These are phyloP conservation scores for Augochlorella aurata DNA, from an alignment of 2,888 invertebrate species.

Conservation along the genomic window DNA sequence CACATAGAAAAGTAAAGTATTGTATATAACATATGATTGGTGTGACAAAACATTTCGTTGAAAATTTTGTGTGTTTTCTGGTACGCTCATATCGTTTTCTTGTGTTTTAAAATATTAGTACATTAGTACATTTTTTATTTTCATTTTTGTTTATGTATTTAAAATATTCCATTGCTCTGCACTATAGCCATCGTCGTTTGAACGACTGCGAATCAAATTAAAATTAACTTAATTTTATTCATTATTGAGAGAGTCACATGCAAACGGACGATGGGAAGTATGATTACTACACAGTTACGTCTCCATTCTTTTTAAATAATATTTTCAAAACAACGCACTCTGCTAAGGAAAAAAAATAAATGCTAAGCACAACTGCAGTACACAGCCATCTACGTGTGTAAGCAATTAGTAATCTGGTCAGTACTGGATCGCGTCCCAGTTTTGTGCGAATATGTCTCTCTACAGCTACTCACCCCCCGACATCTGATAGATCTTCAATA, in stretches of 20 bases:
- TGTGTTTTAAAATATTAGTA: constrained; percentile 18
- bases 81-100: constrained; percentile 36
- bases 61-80: constrained; percentile 30
- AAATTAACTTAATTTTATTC: constrained; percentile 69
- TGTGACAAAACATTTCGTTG: constrained; percentile 19
- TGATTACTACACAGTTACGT: constrained; percentile 60
- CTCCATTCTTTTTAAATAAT: constrained; percentile 53
- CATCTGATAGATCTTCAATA: constrained; percentile 82
- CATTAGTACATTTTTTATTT: constrained; percentile 44
- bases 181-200: constrained; percentile 65
- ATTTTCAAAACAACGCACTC: constrained; percentile 59
- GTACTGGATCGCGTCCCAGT: constrained; percentile 60
- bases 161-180: constrained; percentile 68
- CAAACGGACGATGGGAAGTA: constrained; percentile 61
- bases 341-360: constrained; percentile 69
- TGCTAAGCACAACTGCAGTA: constrained; percentile 76
- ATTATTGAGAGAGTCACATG: constrained; percentile 63
- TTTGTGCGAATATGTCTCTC: constrained; percentile 66
- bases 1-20: constrained; percentile 18
- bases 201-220: constrained; percentile 70
- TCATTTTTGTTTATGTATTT: constrained; percentile 39
- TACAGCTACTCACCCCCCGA: constrained; percentile 84
- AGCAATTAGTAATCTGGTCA: constrained; percentile 69
- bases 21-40: constrained; percentile 24
- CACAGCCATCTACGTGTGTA: constrained; percentile 74